Conservation (phyloP, 2,113 vertebrate genomes). For the Apodemus sylvaticus region DNA sequence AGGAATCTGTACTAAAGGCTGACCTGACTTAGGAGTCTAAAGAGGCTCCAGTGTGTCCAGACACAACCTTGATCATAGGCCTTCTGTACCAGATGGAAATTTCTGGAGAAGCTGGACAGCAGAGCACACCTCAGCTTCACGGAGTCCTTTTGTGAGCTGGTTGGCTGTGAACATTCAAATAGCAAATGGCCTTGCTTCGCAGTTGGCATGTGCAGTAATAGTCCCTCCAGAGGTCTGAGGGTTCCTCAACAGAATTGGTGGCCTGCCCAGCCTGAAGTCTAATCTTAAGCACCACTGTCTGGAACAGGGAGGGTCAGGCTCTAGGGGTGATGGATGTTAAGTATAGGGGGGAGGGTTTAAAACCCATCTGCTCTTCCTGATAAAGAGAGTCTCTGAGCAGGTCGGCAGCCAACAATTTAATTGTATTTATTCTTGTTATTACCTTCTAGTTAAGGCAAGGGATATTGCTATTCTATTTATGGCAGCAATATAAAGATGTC, state of each 20-base stretch:
- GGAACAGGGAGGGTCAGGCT: not conserved
- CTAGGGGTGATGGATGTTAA: not conserved
- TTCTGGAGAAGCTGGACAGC: not conserved
- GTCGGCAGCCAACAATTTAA: constrained; percentile 54
- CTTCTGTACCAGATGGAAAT: not conserved
- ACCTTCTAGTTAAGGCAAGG: constrained; percentile 52
- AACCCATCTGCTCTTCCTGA: constrained; percentile 38
- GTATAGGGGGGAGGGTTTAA: constrained; percentile 33
- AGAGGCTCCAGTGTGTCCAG: not conserved
- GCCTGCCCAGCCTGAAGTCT: not conserved
- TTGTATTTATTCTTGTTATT: constrained; percentile 62
- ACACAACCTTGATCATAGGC: not conserved
- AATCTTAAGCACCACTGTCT: not conserved
- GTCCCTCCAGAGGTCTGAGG: not conserved
- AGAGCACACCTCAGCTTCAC: not conserved
- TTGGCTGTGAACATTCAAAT: not conserved
- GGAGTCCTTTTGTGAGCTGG: not conserved
- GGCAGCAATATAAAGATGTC: constrained; percentile 45
- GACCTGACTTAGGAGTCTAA: not conserved
- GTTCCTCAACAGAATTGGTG: not conserved
- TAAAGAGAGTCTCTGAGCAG: constrained; percentile 23
- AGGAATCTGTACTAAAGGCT: not conserved
- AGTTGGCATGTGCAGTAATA: rapidly evolving
- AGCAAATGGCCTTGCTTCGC: not conserved
- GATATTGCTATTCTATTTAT: constrained; percentile 55